phyloP scores from a whole-genome alignment of 2,888 invertebrate species.

The Melanargia galathea region DNA sequence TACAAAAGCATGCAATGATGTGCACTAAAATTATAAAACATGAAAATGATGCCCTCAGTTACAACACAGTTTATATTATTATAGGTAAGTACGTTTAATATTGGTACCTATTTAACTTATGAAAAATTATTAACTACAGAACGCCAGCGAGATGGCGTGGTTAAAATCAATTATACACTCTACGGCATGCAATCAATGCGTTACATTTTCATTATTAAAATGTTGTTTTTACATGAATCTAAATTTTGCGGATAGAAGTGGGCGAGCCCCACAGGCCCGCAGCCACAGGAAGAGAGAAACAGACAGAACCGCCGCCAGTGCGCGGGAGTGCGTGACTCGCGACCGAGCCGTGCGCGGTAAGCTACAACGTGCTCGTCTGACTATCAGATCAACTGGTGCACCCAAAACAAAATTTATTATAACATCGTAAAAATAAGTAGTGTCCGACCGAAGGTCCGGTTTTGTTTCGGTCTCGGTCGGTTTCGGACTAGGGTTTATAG shows the following conservation, averaged over 20 bases:
- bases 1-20: conserved; percentile 38
- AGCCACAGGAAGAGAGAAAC: conserved; percentile 83
- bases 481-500: background rate
- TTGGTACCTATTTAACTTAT: background rate
- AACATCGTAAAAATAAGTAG: conserved; percentile 54
- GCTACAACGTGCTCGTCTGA: conserved; percentile 72
- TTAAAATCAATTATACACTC: conserved; percentile 35
- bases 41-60: background rate
- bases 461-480: conserved; percentile 22
- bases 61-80: background rate
- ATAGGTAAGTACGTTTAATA: background rate
- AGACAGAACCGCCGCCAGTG: conserved; percentile 82
- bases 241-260: conserved; percentile 66
- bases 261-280: conserved; percentile 78
- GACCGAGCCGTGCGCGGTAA: conserved; percentile 69
- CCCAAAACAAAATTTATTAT: conserved; percentile 60
- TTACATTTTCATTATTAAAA: conserved; percentile 24
- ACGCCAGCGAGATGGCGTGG: background rate
- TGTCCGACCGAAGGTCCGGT: conserved; percentile 25
- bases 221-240: conserved; percentile 35
- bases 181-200: conserved; percentile 39
- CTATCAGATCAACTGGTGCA: conserved; percentile 67
- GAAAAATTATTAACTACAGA: background rate
- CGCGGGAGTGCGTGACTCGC: conserved; percentile 72
- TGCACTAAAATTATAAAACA: conserved; percentile 27